These are phyloP conservation scores for Sus cebifrons DNA, from an alignment of 2,797 vertebrate genomes.

Conservation along the genomic window DNA sequence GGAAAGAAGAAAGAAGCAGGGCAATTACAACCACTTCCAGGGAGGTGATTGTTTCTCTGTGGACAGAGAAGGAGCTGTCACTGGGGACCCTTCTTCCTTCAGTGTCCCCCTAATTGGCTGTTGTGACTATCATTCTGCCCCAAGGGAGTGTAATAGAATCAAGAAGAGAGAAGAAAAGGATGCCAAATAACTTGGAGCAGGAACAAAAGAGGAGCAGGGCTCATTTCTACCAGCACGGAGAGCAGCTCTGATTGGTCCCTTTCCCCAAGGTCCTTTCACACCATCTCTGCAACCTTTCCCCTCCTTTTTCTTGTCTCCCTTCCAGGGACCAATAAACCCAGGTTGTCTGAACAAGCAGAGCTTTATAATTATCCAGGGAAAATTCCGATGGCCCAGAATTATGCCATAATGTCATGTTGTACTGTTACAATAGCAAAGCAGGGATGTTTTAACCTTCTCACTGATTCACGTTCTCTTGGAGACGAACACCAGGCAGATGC, in stretches of 20 bases:
- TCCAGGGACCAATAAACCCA: slow-evolving; percentile 75
- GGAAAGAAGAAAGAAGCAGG: neutral
- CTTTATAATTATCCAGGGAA: slow-evolving; percentile 71
- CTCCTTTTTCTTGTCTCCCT: slow-evolving; percentile 56
- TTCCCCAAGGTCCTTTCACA: slow-evolving; percentile 58
- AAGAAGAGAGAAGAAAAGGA: slow-evolving; percentile 59
- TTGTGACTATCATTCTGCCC: slow-evolving; percentile 73
- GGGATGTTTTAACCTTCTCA: neutral
- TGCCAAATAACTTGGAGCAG: slow-evolving; percentile 8
- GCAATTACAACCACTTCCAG: slow-evolving; percentile 70
- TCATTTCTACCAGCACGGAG: slow-evolving; percentile 43
- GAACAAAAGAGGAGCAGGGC: slow-evolving; percentile 64
- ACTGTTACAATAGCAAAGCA: neutral
- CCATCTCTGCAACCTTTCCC: neutral
- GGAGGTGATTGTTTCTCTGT: neutral
- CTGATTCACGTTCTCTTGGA: slow-evolving; percentile 8
- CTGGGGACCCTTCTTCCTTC: slow-evolving; percentile 25
- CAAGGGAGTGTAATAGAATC: slow-evolving; percentile 52
- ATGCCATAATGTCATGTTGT: neutral
- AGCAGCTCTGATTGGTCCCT: neutral
- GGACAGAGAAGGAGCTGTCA: neutral
- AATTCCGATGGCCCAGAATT: slow-evolving; percentile 38
- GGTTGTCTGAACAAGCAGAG: slow-evolving; percentile 43
- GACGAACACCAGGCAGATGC: neutral
- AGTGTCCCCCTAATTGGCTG: slow-evolving; percentile 78